Evolutionary conservation across 1,140 invertebrate species (phyloP).

Genomic region (Thaumetopoea pityocampa): DNA sequence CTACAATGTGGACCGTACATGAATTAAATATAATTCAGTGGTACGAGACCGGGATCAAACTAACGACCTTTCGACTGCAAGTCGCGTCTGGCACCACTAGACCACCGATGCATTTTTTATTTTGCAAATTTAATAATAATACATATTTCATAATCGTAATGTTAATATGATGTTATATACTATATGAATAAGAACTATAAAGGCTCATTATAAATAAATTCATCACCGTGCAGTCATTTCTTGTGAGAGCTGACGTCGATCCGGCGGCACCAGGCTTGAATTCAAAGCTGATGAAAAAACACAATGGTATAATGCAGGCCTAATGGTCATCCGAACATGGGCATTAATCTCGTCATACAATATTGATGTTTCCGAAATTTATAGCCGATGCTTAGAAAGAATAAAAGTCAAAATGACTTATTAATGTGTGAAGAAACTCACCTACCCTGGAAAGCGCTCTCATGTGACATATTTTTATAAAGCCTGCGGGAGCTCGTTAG

Average conservation of each 20-base stretch:
- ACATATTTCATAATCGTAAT: too few relatives aligned
- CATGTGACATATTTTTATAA: constrained; percentile 64
- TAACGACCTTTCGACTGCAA: too few relatives aligned
- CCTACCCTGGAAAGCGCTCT: constrained; percentile 43
- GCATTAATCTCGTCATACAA: constrained; percentile 73
- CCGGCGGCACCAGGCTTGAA: constrained; percentile 45
- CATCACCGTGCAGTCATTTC: constrained; percentile 32
- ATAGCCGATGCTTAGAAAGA: constrained; percentile 52
- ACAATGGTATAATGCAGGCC: constrained; percentile 68
- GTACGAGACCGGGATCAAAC: too few relatives aligned
- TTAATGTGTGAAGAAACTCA: constrained; percentile 70
- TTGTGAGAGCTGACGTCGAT: constrained; percentile 44
- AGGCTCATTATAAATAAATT: constrained; percentile 36
- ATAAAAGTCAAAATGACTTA: constrained; percentile 66
- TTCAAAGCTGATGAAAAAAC: constrained; percentile 56
- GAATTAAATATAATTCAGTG: too few relatives aligned
- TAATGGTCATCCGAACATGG: constrained; percentile 69
- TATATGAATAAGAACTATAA: constrained; percentile 5
- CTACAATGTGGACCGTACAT: too few relatives aligned
- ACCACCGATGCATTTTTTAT: background rate
- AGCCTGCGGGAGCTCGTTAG: constrained; percentile 54
- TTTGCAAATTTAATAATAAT: too few relatives aligned
- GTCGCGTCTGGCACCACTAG: too few relatives aligned
- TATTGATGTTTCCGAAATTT: constrained; percentile 71
- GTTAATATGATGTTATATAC: background rate